Conservation (phyloP, 2,888 invertebrate genomes). For the Scaptomyza tumidula region DNA sequence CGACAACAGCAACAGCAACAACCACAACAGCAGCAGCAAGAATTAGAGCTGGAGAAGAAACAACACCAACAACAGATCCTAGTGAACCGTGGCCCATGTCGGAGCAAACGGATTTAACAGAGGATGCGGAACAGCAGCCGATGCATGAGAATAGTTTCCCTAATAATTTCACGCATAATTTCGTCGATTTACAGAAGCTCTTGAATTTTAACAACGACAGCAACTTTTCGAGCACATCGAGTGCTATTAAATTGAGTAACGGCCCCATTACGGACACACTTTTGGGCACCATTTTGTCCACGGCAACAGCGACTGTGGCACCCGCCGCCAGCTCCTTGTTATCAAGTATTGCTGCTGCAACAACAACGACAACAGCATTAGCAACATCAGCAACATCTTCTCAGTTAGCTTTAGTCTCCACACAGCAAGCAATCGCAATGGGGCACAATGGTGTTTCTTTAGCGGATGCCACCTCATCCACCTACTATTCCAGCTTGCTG, state of each 20-base stretch:
- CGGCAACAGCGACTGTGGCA: conserved; percentile 77
- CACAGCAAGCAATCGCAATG: conserved; percentile 33
- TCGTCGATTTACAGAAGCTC: conserved; percentile 74
- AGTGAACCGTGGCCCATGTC: conserved; percentile 32
- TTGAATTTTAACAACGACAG: conserved; percentile 58
- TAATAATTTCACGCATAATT: conserved; percentile 79
- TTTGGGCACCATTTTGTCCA: conserved; percentile 77
- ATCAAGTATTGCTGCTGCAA: conserved; percentile 44
- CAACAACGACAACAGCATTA: conserved; percentile 8
- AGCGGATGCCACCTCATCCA: conserved; percentile 64
- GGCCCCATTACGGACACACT: conserved; percentile 72
- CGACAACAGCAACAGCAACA: conserved; percentile 30
- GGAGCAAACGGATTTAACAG: conserved; percentile 28
- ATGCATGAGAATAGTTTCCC: conserved; percentile 16
- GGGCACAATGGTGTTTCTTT: conserved; percentile 23
- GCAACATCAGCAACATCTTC: conserved; percentile 33
- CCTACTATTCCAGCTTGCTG: conserved; percentile 69
- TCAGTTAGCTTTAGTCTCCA: conserved; percentile 33
- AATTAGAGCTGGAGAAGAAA: background rate
- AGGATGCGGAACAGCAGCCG: conserved; percentile 29
- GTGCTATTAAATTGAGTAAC: conserved; percentile 74
- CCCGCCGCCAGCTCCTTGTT: conserved; percentile 62
- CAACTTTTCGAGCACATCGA: conserved; percentile 56
- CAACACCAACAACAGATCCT: conserved; percentile 18
- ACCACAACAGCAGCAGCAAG: conserved; percentile 7